Base-by-base conservation (phyloP, 2,797 vertebrate genomes). In the Macroramphosus scolopax region DNA sequence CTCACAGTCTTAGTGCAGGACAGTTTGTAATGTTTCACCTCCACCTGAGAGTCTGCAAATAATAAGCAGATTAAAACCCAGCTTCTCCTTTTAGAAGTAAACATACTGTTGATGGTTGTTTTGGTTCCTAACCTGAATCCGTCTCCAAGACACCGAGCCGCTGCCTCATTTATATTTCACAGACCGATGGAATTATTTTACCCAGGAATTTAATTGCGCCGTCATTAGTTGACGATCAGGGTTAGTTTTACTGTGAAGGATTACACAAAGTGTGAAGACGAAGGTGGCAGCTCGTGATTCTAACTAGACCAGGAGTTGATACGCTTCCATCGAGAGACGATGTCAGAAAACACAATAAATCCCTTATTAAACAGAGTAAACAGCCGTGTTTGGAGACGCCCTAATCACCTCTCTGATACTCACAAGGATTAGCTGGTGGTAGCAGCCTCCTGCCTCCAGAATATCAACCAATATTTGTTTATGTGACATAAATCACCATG, bases 21-120 rank as follows among this genome's bases (percentile, higher is more conserved):
- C n/a, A n/a, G n/a, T n/a, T n/a, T n/a, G n/a, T n/a, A n/a, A n/a
- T n/a, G n/a, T n/a, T n/a, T n/a, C n/a, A n/a, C n/a, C n/a, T n/a
- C n/a, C n/a, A n/a, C n/a, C n/a, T n/a, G n/a, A n/a, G n/a, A n/a
- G n/a, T 42, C 24, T 40, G 28, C 35, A 55, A 70, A 61, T 51
- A 51, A 71, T 63, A 43, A 64, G 63, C 31, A 62, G 65, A 66
- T 68, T 72, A 71, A 51, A 58, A 25, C 15, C 33, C 3, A 35
- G 48, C 28, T 59, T 75, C 58, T 63, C n/a, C 17, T 41, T 7
- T 25, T 39, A 38, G 56, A 30, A 44, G 15, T 18, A 48, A 49
- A 0, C n/a, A 14, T 30, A 37, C 17, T 37, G 7, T 17, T 25
- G 63, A 37, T 20, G 37, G 30, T 58, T 72, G 36, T 15, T 42